Evolutionary conservation across 2,888 invertebrate genomes (phyloP), one percentile per base, ranked within the genome.

Genomic region (Phyllotreta cruciferae): DNA sequence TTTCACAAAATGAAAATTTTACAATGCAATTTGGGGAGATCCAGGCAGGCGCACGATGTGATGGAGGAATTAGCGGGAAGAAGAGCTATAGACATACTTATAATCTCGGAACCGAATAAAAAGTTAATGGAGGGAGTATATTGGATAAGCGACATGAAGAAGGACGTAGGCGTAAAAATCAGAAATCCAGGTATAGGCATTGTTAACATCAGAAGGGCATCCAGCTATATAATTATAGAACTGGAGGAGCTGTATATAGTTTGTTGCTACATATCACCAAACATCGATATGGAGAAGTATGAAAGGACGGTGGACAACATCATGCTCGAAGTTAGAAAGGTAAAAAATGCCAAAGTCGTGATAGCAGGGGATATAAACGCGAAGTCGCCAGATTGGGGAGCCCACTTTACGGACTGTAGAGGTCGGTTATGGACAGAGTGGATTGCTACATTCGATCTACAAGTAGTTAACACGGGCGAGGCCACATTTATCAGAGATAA

Each of bases 201-300:
- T 5, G 10, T 10, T 1, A 35, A 3, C 0, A 35, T 35, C 36
- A 50, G 6, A 50, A n/a, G 2, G n/a, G 3, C 10, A 6, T 11
- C 35, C 1, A 9, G 35, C n/a, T 50, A 36, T n/a, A 8, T 50
- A 3, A 24, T 35, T 0, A 7, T 34, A 5, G 5, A 50, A 6
- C 35, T 50, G n/a, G 8, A 10, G 3, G 11, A 50, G 0, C 2
- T 34, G 1, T 8, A 35, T n/a, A 14, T 57, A 13, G 0, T 38
- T 0, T 3, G 38, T 10, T 47, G 57, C 8, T 57, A 57, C 24
- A 11, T 47, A 24, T 37, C 57, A 3, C 57, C 57, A 3, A 57
- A 45, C 38, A 49, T 47, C 6, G 10, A 37, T 1, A 35, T 49
- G 6, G 8, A 37, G 6, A 10, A 11, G 13, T 56, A 24, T 5